Evolutionary conservation across 2,113 vertebrate species (phyloP).

Genomic region (Lagenorhynchus albirostris): DNA sequence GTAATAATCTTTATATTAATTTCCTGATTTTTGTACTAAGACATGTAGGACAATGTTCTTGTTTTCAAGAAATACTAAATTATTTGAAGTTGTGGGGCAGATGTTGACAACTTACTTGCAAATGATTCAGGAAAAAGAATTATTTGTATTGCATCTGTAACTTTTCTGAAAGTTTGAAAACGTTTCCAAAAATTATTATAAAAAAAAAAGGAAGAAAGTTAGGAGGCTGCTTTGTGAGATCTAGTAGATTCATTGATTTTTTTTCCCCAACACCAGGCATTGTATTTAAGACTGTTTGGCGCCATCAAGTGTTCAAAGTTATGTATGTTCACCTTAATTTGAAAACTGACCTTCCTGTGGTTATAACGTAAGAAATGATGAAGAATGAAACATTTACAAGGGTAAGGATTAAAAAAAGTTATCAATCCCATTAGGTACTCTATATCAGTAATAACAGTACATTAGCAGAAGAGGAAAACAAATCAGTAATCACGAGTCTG

Average conservation of each 20-base stretch:
- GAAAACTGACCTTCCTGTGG: not conserved
- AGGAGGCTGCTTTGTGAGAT: not conserved
- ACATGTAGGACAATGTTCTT: not conserved
- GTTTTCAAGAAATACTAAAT: conserved; percentile 22
- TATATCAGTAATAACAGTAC: not conserved
- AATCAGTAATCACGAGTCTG: not conserved
- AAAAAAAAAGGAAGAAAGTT: not conserved
- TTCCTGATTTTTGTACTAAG: not conserved
- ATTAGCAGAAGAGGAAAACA: not conserved
- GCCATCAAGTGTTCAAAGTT: conserved; percentile 75
- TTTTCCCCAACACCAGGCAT: not conserved
- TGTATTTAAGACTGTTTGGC: conserved; percentile 60
- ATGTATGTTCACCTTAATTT: not conserved
- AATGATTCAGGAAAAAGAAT: not conserved
- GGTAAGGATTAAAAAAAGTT: not conserved
- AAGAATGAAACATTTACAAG: not conserved
- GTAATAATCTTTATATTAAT: not conserved
- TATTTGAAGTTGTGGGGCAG: not conserved
- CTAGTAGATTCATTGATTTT: not conserved
- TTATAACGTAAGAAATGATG: not conserved
- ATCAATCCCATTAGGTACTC: not conserved
- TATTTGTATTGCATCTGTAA: not conserved
- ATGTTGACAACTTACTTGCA: not conserved
- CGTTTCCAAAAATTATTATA: not conserved
- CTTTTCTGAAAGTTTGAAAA: not conserved